Evolutionary conservation across 2,888 invertebrate species (phyloP).

Genomic region (Nebria brevicollis): DNA sequence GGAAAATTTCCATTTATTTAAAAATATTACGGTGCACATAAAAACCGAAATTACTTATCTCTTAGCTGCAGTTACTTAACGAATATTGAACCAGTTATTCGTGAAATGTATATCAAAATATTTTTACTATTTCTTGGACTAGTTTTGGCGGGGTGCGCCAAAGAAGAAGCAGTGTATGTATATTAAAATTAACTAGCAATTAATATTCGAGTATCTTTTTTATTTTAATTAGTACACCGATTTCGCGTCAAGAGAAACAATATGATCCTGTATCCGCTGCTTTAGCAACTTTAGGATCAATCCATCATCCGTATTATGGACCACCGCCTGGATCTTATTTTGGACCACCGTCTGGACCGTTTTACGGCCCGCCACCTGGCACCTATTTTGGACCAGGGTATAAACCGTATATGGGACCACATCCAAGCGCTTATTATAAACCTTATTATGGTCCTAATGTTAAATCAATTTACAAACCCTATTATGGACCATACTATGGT

Average conservation of each 20-base stretch:
- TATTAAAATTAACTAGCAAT: background rate
- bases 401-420: background rate
- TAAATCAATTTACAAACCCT: background rate
- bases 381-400: conserved; percentile 23
- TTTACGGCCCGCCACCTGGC: conserved; percentile 19
- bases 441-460: background rate
- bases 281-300: background rate
- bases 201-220: background rate
- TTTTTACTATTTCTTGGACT: background rate
- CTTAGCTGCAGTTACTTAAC: too few relatives aligned
- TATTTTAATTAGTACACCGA: background rate
- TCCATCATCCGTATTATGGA: conserved; percentile 12
- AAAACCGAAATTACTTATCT: background rate
- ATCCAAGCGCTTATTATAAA: background rate
- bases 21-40: background rate
- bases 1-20: background rate
- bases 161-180: background rate
- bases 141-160: background rate
- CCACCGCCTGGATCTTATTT: conserved; percentile 22
- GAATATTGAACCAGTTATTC: background rate
- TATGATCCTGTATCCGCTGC: background rate
- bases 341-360: background rate
- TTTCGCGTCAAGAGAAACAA: background rate
- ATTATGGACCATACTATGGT: background rate
- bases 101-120: background rate